A percentile compares a stretch with the other conserved stretches of the same genome.
Evolutionary conservation across 1,140 invertebrate genomes (phyloP).

Genomic region (Notospermus geniculatus): DNA sequence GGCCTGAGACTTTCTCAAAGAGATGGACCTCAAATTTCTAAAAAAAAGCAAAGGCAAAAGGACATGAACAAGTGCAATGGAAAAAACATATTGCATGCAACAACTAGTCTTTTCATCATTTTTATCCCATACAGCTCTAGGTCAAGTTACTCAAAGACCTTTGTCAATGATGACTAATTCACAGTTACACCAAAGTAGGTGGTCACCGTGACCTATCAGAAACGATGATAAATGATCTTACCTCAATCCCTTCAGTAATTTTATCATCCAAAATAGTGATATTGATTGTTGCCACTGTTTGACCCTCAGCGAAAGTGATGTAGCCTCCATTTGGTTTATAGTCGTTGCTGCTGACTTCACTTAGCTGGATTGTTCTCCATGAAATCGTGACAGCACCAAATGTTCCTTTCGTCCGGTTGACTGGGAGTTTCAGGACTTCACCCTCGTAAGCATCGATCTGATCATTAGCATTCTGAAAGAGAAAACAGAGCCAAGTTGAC

Average conservation of each 20-base stretch:
- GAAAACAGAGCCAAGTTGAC: not conserved
- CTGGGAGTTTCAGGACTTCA: slow-evolving; percentile 32
- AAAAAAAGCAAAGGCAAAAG: slow-evolving; percentile 6
- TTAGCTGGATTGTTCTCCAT: slow-evolving; percentile 36
- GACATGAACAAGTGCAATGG: too few relatives aligned
- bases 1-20: too few relatives aligned
- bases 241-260: slow-evolving; percentile 44
- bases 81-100: not conserved
- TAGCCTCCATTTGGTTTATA: slow-evolving; percentile 40
- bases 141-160: too few relatives aligned
- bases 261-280: slow-evolving; percentile 47
- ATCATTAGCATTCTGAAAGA: slow-evolving; percentile 45
- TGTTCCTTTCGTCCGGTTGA: slow-evolving; percentile 35
- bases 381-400: slow-evolving; percentile 42
- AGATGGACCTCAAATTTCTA: slow-evolving; percentile 50
- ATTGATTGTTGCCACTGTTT: slow-evolving; percentile 34
- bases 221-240: too few relatives aligned
- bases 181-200: too few relatives aligned
- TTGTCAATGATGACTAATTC: too few relatives aligned
- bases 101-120: too few relatives aligned
- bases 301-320: slow-evolving; percentile 34
- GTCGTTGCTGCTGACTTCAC: slow-evolving; percentile 35
- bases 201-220: too few relatives aligned
- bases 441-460: slow-evolving; percentile 48
- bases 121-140: too few relatives aligned